Evolutionary conservation across 2,888 invertebrate genomes (phyloP), one percentile per base, ranked within the genome.

Genomic region (Encarsia formosa): DNA sequence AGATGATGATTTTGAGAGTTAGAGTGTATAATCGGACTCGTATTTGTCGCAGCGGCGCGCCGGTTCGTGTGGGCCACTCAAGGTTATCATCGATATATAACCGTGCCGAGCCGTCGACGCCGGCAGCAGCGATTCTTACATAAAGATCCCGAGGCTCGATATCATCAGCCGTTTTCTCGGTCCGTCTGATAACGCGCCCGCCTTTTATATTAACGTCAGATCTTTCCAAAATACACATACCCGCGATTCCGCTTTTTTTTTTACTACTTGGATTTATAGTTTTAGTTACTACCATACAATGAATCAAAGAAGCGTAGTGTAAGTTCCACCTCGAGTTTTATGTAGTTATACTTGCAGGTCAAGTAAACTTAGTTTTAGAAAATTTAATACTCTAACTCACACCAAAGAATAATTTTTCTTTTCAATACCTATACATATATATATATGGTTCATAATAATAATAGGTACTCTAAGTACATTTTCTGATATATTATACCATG

Each of bases 81-180:
- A 45, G 49, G 52, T 46, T 49, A 57, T 49, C 49, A 19, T n/a
- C n/a, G n/a, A n/a, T n/a, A n/a, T n/a, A n/a, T n/a, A 43, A 22
- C 16, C n/a, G 5, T 15, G 29, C 29, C 19, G 22, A 37, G 32
- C 20, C 22, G 20, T 6, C 11, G 16, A 5, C 43, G 32, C 20
- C 22, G 20, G 16, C 11, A 19, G 15, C 8, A 11, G 19, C 24
- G 29, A 47, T 42, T 52, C 45, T 49, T 49, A 56, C 49, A 53
- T 53, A 53, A 53, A 53, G 53, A 53, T 53, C 48, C n/a, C n/a
- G n/a, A n/a, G 29, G 18, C 18, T 24, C 24, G 53, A 53, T 47
- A 52, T 51, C 37, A 39, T 8, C 46, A 38, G 13, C 15, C 45
- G 37, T 3, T 9, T 2, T n/a, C 15, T 32, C 6, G 6, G 26